phyloP scores from a whole-genome alignment of 1,140 invertebrate species.

The Monochamus saltuarius region DNA sequence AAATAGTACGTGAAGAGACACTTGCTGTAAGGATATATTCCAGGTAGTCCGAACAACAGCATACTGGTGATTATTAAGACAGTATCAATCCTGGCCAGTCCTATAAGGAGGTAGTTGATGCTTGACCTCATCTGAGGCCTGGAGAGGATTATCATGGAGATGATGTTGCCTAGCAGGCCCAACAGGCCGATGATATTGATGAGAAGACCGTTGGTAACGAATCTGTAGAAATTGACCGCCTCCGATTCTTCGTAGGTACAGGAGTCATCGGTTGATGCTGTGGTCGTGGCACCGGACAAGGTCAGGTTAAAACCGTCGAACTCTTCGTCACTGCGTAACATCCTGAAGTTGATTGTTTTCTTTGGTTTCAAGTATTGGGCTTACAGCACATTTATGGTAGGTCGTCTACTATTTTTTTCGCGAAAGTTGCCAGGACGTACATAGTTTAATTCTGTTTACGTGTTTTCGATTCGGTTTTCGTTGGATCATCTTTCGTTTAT shows the following conservation, averaged over 20 bases:
- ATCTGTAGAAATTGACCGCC: slow-evolving; percentile 53
- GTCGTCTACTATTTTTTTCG: too few species aligned
- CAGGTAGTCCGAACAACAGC: slow-evolving; percentile 82
- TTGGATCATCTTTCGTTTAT: too few species aligned
- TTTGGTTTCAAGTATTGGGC: too few species aligned
- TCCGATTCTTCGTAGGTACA: slow-evolving; percentile 30
- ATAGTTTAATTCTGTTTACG: too few species aligned
- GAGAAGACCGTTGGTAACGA: slow-evolving; percentile 81
- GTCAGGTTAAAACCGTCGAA: too few species aligned
- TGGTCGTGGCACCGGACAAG: too few species aligned
- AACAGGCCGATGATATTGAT: slow-evolving; percentile 79
- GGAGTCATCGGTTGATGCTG: slow-evolving; percentile 6
- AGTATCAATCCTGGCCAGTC: slow-evolving; percentile 88
- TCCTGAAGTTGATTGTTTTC: too few species aligned
- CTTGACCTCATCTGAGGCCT: slow-evolving; percentile 91
- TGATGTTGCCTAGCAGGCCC: slow-evolving; percentile 85
- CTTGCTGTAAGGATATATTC: slow-evolving; percentile 78
- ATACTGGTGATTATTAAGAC: slow-evolving; percentile 84
- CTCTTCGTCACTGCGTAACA: too few species aligned
- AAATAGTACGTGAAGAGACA: slow-evolving; percentile 76
- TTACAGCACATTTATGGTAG: too few species aligned
- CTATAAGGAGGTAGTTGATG: slow-evolving; percentile 90
- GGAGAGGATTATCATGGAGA: slow-evolving; percentile 87
- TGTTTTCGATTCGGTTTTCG: too few species aligned
- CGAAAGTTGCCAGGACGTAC: too few species aligned